These are phyloP conservation scores for Erethizon dorsatum DNA, from an alignment of 2,797 vertebrate species.

Conservation along the genomic window DNA sequence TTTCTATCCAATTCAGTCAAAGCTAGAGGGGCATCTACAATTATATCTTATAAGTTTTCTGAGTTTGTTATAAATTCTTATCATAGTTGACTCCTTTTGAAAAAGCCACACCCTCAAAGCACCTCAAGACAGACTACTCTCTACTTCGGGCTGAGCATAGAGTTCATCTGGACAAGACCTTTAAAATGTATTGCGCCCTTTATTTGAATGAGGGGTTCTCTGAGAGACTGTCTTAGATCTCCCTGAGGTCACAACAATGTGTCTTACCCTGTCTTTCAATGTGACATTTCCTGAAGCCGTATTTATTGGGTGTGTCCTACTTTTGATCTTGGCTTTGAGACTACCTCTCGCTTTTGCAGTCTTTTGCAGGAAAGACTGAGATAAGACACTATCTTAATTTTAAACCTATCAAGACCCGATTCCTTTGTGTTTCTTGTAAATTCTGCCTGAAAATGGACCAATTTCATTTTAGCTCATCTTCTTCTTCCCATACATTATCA, in stretches of 20 bases:
- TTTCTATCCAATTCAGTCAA: background rate
- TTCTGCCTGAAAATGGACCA: background rate
- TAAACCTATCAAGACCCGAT: background rate
- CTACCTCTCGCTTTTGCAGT: background rate
- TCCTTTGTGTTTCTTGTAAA: background rate
- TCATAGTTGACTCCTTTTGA: background rate
- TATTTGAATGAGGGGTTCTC: background rate
- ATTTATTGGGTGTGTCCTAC: background rate
- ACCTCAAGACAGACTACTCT: background rate
- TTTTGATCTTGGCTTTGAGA: slow-evolving; percentile 24
- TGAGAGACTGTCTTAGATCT: background rate
- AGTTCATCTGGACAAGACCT: background rate
- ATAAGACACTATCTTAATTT: slow-evolving; percentile 41
- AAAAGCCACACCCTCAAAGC: background rate
- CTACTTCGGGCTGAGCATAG: background rate
- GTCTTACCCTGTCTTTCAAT: background rate
- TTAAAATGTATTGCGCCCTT: background rate
- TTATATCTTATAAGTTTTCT: slow-evolving; percentile 38
- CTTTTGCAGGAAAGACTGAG: background rate
- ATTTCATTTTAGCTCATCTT: background rate
- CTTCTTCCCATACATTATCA: background rate
- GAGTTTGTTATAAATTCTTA: slow-evolving; percentile 29
- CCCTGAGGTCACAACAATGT: background rate
- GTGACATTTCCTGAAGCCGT: background rate
- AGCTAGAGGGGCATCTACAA: background rate